Evolutionary conservation across 2,113 vertebrate genomes (phyloP), one percentile per base, ranked within the genome.

Genomic region (Zosterops borbonicus): DNA sequence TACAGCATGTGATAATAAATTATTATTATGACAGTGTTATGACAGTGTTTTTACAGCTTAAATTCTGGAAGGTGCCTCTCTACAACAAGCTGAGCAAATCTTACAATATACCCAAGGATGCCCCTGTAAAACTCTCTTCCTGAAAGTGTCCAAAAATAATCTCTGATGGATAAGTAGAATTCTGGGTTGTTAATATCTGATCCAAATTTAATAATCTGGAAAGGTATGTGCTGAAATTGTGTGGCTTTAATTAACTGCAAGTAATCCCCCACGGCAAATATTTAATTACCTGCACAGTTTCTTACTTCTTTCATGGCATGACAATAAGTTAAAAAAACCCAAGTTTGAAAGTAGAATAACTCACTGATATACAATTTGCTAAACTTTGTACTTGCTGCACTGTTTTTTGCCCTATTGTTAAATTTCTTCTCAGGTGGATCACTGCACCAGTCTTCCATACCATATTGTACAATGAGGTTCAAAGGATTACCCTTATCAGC

Each of bases 201-300:
- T 97, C 96, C 91, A 94, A 93, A 97, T 95, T 96, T 98, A 98
- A 97, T 98, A 97, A 98, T 95, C 94, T 96, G 90, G 95, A 96
- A 90, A 97, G 96, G 94, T 92, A 96, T 88, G 96, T 63, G 87
- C 64, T 69, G 60, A 55, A 96, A 97, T 92, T 96, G 88, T 95
- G 90, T 95, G 95, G 78, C 93, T 98, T 98, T 98, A 98, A 98
- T 98, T 97, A 98, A 98, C 97, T 97, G 96, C 95, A 98, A 97
- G 97, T 97, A 98, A 97, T 97, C 95, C 96, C 95, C 92, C 69
- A 96, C 91, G 97, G 97, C 96, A 98, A 98, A 97, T 97, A 97
- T 97, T 98, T 98, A 98, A 98, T 98, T 98, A 98, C 96, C 93
- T 94, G 60, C 94, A 95, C 88, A 97, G 96, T 92, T 97, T 98